Percentiles rank a stretch among this genome's conserved stretches.
Conservation (phyloP, 2,113 vertebrate genomes). For the Pituophis catenifer region DNA sequence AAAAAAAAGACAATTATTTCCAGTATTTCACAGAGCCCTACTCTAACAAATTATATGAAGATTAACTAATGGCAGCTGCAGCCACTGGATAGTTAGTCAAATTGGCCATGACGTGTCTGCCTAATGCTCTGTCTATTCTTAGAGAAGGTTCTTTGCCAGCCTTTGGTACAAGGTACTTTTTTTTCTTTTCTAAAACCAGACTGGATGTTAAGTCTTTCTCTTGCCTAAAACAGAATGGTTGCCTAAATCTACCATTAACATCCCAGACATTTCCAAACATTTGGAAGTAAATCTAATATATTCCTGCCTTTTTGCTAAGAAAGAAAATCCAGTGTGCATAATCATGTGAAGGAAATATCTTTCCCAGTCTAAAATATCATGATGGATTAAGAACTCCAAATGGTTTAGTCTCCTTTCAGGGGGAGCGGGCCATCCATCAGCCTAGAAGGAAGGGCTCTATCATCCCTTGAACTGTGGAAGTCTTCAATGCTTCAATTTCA, state of each 20-base stretch:
- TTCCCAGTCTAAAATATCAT: neutral
- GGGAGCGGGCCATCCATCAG: slow-evolving; percentile 37
- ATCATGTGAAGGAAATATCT: slow-evolving; percentile 3
- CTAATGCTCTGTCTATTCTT: neutral
- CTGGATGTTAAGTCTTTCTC: neutral
- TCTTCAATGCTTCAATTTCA: neutral
- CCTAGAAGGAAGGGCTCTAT: slow-evolving; percentile 40
- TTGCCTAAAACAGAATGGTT: accelerated
- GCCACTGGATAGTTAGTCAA: slow-evolving; percentile 13
- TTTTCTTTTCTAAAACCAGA: neutral
- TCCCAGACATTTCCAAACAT: neutral
- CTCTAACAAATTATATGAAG: slow-evolving; percentile 52
- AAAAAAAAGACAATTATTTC: slow-evolving; percentile 42
- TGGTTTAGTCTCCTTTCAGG: slow-evolving; percentile 38
- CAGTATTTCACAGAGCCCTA: slow-evolving; percentile 51
- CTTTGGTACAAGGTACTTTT: neutral
- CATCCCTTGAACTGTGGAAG: neutral
- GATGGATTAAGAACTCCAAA: slow-evolving; percentile 50
- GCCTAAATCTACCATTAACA: slow-evolving; percentile 14
- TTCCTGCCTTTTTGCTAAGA: neutral
- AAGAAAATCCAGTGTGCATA: slow-evolving; percentile 23
- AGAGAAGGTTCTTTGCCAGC: slow-evolving; percentile 3
- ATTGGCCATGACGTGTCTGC: slow-evolving; percentile 47
- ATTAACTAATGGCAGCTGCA: slow-evolving; percentile 53
- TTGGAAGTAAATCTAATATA: neutral